Evolutionary conservation across 2,888 invertebrate genomes (phyloP).

Genomic region (Hyposoter didymator): DNA sequence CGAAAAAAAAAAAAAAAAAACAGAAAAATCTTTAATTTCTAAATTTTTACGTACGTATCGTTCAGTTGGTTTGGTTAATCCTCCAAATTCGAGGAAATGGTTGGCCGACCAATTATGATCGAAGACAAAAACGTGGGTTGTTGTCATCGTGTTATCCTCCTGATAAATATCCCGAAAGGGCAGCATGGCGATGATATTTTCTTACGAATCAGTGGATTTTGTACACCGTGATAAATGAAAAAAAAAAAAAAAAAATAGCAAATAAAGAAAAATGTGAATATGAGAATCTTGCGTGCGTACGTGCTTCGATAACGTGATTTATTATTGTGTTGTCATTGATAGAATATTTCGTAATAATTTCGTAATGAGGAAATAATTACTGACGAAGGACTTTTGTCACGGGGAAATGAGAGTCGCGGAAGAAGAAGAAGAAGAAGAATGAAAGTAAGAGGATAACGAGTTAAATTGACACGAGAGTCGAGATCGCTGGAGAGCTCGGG

Average conservation of each 20-base stretch:
- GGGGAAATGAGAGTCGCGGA: neutral
- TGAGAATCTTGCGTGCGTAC: neutral
- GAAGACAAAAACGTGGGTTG: constrained; percentile 28
- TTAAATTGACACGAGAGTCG: constrained; percentile 29
- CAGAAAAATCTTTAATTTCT: neutral
- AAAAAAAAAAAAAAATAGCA: neutral
- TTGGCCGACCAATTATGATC: constrained; percentile 15
- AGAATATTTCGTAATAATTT: constrained; percentile 2
- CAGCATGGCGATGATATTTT: constrained; percentile 5
- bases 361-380: constrained; percentile 13
- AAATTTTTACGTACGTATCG: constrained; percentile 10
- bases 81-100: neutral
- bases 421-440: constrained; percentile 6
- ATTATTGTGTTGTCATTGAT: neutral
- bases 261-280: neutral
- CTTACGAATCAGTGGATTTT: neutral
- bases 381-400: constrained; percentile 19
- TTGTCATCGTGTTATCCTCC: constrained; percentile 39
- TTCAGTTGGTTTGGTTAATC: neutral
- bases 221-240: neutral
- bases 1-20: neutral
- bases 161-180: neutral
- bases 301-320: neutral
- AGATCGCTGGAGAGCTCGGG: constrained; percentile 44
- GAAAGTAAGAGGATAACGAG: constrained; percentile 23